Base-by-base conservation (phyloP, 2,888 invertebrate species). In the Leptinotarsa juncta region DNA sequence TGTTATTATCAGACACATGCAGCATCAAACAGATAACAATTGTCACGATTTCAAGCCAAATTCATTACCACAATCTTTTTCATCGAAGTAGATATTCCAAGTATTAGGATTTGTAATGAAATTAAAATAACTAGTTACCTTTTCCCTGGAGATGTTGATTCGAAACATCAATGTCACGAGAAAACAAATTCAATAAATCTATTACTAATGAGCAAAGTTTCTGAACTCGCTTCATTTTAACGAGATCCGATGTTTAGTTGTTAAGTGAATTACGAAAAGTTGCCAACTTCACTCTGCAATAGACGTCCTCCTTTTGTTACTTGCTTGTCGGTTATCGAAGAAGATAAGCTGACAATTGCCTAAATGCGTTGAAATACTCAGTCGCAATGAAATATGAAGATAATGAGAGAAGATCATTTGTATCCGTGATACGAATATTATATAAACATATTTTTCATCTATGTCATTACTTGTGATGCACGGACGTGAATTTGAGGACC, bases 91-190 rank as follows among this genome's bases (percentile, higher is more conserved):
- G n/a, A 5, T 15, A n/a, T 51, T 14, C 51, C 51, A 51, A 51
- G 51, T 51, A 16, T 51, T 3, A 15, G 51, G n/a, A 53, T 18
- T 53, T 18, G 73, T 82, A 82, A 83, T 83, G 76, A 84, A 83
- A 53, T 62, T 42, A 65, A 60, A 69, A 16, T 32, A 7, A 62
- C 42, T 42, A 62, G 32, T 10, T 26, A 57, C 57, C 57, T 57
- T 23, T 57, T 26, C 23, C 15, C 14, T 15, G 15, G 32, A n/a
- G 10, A 62, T 32, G 42, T 62, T 62, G 62, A 62, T 62, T 32
- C 42, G 16, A 62, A 62, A 32, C 62, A 62, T 16, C 62, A 62
- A 32, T 62, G 16, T 32, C 62, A 42, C 5, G 62, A 32, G 62
- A 62, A 62, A 62, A 62, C 32, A n/a, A 42, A 62, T 62, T 62